These are phyloP conservation scores for Brenthis daphne DNA, from an alignment of 2,888 invertebrate species.

Conservation along the genomic window DNA sequence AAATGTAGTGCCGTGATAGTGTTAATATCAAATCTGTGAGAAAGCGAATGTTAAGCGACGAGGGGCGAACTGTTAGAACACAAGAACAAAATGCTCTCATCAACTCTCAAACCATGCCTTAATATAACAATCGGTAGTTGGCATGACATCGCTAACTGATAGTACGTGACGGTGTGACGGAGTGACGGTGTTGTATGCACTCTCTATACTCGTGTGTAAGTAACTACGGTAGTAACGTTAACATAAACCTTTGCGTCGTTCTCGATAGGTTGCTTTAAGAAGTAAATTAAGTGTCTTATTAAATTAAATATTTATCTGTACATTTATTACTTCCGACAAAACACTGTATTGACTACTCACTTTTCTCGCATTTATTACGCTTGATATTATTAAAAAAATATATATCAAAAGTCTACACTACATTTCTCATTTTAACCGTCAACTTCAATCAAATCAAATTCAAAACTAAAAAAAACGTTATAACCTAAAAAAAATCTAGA, in stretches of 20 bases:
- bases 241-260: slow-evolving; percentile 65
- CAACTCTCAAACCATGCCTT: slow-evolving; percentile 69
- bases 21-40: slow-evolving; percentile 48
- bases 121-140: slow-evolving; percentile 57
- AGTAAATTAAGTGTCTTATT: slow-evolving; percentile 20
- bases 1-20: slow-evolving; percentile 41
- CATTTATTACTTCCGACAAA: not conserved
- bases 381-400: too few relatives aligned
- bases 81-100: slow-evolving; percentile 57
- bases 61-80: slow-evolving; percentile 61
- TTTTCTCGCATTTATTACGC: too few relatives aligned
- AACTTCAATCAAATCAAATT: too few relatives aligned
- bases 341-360: too few relatives aligned
- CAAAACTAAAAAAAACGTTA: too few relatives aligned
- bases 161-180: slow-evolving; percentile 33
- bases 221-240: slow-evolving; percentile 53
- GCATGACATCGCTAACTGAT: slow-evolving; percentile 70
- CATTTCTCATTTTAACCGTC: too few relatives aligned
- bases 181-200: slow-evolving; percentile 34
- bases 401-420: too few relatives aligned
- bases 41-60: slow-evolving; percentile 55
- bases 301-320: slow-evolving; percentile 3
- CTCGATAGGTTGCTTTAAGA: slow-evolving; percentile 56
- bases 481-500: too few relatives aligned
- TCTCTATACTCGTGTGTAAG: slow-evolving; percentile 31